Evolutionary conservation across 2,113 vertebrate genomes (phyloP), one percentile per base, ranked within the genome.

Genomic region (Chlorocebus sabaeus): DNA sequence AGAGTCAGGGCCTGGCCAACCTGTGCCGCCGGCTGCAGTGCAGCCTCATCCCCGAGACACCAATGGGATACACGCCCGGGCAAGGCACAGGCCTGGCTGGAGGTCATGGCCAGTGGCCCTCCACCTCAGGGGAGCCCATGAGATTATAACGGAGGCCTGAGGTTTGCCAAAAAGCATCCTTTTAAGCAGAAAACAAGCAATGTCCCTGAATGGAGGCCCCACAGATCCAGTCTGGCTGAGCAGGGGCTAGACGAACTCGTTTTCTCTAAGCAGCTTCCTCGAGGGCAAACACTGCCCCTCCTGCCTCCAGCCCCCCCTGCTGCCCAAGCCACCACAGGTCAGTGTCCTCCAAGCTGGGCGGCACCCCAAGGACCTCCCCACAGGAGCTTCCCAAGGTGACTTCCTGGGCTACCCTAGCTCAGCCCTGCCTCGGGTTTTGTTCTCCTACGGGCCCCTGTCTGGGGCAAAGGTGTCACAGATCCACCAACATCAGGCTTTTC

Each of bases 201-300:
- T 17, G 11, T 25, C 57, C 3, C 0, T 3, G 61, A 4, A 12
- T 0, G 59, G 84, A 30, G 35, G 40, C 80, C 43, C 55, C 61
- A 17, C 95, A 96, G 96, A 98, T 98, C 97, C 84, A 64, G 10
- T 59, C 94, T 96, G 98, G 98, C 98, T 68, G 48, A 64, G 95
- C 92, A 57, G 25, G 98, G 97, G 89, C 35, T 86, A 94, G 80
- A 96, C 18, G 45, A 97, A 93, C 93, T 97, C 97, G 97, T 98
- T 97, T 97, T 97, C 90, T 67, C 89, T 32, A 94, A 96, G 87
- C 96, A 96, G 80, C 98, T 96, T 97, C 98, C 95, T 82, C 86
- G 38, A 13, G 52, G 86, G 1, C 18, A 72, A 55, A 2, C 32
- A 43, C 88, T 70, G 87, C 50, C 6, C 7, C 73, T 7, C 32